Conservation (phyloP, 2,797 vertebrate genomes). For the Gambelia wislizenii region DNA sequence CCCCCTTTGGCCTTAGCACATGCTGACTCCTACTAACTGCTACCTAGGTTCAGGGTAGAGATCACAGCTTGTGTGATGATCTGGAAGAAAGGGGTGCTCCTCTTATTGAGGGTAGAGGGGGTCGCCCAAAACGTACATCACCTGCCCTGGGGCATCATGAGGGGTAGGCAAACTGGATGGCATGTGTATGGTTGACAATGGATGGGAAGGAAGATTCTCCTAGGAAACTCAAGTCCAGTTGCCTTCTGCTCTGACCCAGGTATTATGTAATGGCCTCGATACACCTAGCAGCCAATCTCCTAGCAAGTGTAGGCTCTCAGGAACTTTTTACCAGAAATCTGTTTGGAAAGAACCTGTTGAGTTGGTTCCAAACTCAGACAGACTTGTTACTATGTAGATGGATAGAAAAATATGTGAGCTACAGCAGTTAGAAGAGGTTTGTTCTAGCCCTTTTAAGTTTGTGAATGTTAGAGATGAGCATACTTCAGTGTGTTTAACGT, state of each 20-base stretch:
- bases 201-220: too few relatives aligned
- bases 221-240: neutral
- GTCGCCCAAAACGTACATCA: neutral
- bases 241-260: too few relatives aligned
- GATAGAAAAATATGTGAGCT: neutral
- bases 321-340: neutral
- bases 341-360: neutral
- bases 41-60: neutral
- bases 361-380: neutral
- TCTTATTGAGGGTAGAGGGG: neutral
- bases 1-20: neutral
- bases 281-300: too few relatives aligned
- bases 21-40: too few relatives aligned
- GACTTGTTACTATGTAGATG: neutral
- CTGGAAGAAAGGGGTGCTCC: neutral
- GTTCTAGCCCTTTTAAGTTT: neutral
- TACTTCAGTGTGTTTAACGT: neutral
- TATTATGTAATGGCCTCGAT: too few relatives aligned
- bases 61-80: neutral
- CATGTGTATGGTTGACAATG: too few relatives aligned
- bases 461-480: neutral
- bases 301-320: neutral
- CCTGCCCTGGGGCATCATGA: neutral
- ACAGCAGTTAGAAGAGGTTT: neutral
- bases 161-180: too few relatives aligned